phyloP scores from a whole-genome alignment of 2,113 vertebrate genomes.

The Ochotona princeps region DNA sequence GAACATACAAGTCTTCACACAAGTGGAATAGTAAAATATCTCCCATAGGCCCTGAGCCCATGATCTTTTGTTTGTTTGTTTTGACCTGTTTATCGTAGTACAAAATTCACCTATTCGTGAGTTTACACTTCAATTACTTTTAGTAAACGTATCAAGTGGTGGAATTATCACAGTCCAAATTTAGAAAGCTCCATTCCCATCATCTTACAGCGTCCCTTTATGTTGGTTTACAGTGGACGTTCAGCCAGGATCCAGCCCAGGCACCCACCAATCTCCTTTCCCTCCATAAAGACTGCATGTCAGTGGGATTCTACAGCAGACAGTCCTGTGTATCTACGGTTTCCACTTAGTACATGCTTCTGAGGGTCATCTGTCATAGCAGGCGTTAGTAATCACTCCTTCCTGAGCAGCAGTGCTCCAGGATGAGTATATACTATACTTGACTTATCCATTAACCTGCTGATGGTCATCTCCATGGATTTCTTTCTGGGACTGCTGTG shows the following conservation, averaged over 20 bases:
- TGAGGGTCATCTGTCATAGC: neutral
- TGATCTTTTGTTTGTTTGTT: neutral
- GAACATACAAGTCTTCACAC: neutral
- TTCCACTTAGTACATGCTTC: neutral
- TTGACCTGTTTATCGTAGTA: neutral
- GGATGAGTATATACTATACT: neutral
- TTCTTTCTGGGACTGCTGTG: neutral
- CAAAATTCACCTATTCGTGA: neutral
- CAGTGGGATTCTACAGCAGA: neutral
- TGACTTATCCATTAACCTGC: conserved; percentile 15
- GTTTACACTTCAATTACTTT: neutral
- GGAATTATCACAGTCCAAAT: neutral
- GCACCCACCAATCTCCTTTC: neutral
- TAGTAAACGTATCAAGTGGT: neutral
- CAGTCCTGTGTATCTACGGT: neutral
- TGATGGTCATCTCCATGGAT: neutral
- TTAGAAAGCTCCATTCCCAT: neutral
- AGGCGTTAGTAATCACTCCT: neutral
- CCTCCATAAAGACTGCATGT: neutral
- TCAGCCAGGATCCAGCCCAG: neutral
- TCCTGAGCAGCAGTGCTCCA: neutral
- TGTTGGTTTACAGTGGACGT: neutral
- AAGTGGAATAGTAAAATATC: conserved; percentile 17
- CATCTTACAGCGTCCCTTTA: neutral
- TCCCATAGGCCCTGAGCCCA: neutral